Base-by-base conservation (phyloP, 1,140 invertebrate genomes). In the Rhynchophorus ferrugineus region DNA sequence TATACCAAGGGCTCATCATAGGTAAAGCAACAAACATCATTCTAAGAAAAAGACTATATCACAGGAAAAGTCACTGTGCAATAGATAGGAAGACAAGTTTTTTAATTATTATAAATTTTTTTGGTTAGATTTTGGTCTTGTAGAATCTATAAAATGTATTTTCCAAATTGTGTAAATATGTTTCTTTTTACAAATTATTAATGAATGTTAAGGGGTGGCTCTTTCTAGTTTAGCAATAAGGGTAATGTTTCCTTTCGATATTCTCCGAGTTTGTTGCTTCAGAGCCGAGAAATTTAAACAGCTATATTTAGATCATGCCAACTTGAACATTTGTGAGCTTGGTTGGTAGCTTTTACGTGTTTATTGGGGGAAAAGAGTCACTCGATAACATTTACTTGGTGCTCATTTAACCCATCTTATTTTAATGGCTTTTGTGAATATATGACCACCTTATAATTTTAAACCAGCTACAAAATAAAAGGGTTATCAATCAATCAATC, bases 1-100 rank as follows among this genome's bases (percentile, higher is more conserved):
- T 67, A 67, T 67, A 64, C 59, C 62, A 64, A 63, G 55, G 55
- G 58, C 58, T 61, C 61, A 49, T 59, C 63, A 20, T 61, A 58
- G 56, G 49, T 52, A 61, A 57, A 50, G 38, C 51, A 51, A 59
- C 57, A 54, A 55, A 58, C 49, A 49, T 51, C 51, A 36, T 20
- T 48, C 37, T 37, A 48, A 20, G 41, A 47, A 53, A 29, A 47
- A 49, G 21, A 34, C 20, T 16, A 16, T 17, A 41, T 18, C 2
- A 20, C 14, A 38, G 29, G 24, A 18, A 52, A 21, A 48, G 22
- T 39, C 47, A 54, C 45, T 39, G 48, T 46, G 51, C 57, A 58
- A 54, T 58, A 54, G 51, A 21, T 43, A 53, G 35, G 35, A 37
- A 36, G 48, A 56, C 43, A 49, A 44, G 21, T 9, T 33, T 29